Evolutionary conservation across 2,888 invertebrate species (phyloP), one percentile per base, ranked within the genome.

Genomic region (Mamestra brassicae): DNA sequence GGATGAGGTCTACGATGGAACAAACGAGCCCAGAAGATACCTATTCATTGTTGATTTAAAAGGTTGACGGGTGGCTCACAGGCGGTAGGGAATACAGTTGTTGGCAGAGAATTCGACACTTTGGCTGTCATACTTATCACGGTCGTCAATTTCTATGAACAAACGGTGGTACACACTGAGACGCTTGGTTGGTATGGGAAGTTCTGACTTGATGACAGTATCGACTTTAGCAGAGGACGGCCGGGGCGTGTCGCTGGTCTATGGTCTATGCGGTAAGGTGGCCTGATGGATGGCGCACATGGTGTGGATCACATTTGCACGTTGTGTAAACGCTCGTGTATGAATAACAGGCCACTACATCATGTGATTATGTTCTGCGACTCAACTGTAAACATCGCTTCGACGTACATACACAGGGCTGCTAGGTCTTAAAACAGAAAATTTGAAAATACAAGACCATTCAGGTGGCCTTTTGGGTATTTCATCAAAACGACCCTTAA

Each of bases 251-350:
- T 61, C 38, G 10, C 5, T 11, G 42, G 3, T n/a, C n/a, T 11
- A 11, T n/a, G 61, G 42, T 61, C 61, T 61, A 72, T 60, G 70
- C 70, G 71, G n/a, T 67, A 70, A 78, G 66, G 74, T 76, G 50
- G 64, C 57, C n/a, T 78, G 83, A 87, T 81, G 69, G 52, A 87
- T 82, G 64, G 71, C 68, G 76, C 89, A 88, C 81, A 84, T 89
- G 89, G 86, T 42, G 57, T 47, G 72, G 74, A 84, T 85, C 80
- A 81, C 76, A 83, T 86, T 74, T 65, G 78, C 72, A 79, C 75
- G 73, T 71, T 83, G 68, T 75, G 80, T 83, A 83, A 79, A 81
- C 71, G 77, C 45, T 67, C 71, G 76, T 36, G 15, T 65, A 63
- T 57, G 62, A 65, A 78, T 65, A 81, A 75, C 75, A 71, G 61